Evolutionary conservation across 1,140 invertebrate species (phyloP).

Genomic region (Stenopsyche tienmushanensis): DNA sequence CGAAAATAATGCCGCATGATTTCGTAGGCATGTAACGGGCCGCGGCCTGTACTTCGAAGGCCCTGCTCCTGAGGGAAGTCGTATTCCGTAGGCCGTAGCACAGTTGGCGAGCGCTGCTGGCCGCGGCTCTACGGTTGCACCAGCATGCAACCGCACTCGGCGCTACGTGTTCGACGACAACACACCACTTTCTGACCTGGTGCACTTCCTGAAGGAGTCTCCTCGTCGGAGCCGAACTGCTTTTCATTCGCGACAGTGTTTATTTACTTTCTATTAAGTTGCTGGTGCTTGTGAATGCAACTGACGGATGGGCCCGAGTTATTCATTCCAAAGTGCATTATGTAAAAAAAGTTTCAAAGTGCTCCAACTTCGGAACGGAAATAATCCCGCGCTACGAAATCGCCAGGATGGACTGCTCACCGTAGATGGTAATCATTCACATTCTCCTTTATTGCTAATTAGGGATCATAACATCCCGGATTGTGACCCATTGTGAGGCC

Average conservation of each 20-base stretch:
- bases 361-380: not conserved
- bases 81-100: not conserved
- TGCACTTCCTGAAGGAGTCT: not conserved
- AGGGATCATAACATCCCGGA: no score
- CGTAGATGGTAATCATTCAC: not conserved
- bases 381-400: not conserved
- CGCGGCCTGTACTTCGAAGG: not conserved
- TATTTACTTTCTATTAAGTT: not conserved
- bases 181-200: not conserved
- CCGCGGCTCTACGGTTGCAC: conserved; percentile 23
- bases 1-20: no score
- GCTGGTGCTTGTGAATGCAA: not conserved
- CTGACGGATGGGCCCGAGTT: not conserved
- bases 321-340: not conserved
- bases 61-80: not conserved
- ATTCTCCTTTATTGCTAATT: not conserved
- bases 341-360: not conserved
- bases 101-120: conserved; percentile 17
- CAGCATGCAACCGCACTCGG: not conserved
- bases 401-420: not conserved
- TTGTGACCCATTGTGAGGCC: no score
- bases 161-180: not conserved
- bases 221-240: no score
- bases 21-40: no score
- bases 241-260: not conserved